Evolutionary conservation across 2,888 invertebrate species (phyloP).

Genomic region (Drosophila bunnanda): DNA sequence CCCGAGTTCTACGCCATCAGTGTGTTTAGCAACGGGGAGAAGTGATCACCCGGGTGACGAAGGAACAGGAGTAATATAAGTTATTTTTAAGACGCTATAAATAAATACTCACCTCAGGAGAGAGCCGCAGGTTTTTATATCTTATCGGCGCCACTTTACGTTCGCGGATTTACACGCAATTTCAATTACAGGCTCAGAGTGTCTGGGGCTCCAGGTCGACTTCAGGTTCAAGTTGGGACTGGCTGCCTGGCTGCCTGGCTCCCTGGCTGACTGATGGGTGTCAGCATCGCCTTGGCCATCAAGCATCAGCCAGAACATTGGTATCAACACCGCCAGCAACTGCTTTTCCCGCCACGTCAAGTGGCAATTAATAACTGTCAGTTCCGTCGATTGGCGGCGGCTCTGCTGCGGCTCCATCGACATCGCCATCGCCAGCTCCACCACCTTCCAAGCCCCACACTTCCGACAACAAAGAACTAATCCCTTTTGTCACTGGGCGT

Average conservation of each 20-base stretch:
- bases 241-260: conserved; percentile 32
- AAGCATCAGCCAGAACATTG: conserved; percentile 34
- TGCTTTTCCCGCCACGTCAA: conserved; percentile 56
- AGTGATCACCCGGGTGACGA: conserved; percentile 23
- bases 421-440: conserved; percentile 10
- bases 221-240: conserved; percentile 9
- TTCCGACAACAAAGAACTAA: conserved; percentile 66
- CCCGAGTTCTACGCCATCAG: conserved; percentile 82
- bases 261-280: conserved; percentile 51
- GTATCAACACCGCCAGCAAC: conserved; percentile 39
- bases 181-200: conserved; percentile 49
- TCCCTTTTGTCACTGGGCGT: conserved; percentile 71
- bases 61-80: conserved; percentile 47
- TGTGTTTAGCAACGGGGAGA: conserved; percentile 71
- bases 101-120: conserved; percentile 60
- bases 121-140: conserved; percentile 35
- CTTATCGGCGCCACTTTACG: conserved; percentile 30
- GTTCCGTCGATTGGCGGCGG: conserved; percentile 58
- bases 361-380: conserved; percentile 75
- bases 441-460: conserved; percentile 20
- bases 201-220: conserved; percentile 12
- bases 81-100: conserved; percentile 65
- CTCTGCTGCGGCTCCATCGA: conserved; percentile 49
- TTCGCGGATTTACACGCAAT: conserved; percentile 52
- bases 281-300: conserved; percentile 38